phyloP scores from a whole-genome alignment of 64 coral and sea anemone genomes.

The Platygyra sinensis region DNA sequence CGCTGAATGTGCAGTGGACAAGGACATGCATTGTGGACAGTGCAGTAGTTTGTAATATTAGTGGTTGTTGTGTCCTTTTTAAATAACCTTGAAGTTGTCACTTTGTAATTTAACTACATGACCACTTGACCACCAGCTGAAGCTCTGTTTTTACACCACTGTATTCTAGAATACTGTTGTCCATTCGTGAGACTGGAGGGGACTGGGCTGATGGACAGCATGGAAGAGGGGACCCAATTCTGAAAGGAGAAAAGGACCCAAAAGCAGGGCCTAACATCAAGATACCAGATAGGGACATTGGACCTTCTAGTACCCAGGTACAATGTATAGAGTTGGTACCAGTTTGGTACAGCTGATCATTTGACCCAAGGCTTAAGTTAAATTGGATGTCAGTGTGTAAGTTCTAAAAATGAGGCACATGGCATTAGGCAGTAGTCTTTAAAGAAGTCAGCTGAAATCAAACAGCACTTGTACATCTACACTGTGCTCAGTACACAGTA shows the following conservation, averaged over 20 bases:
- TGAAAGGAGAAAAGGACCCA: constrained; percentile 95
- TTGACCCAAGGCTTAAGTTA: too few relatives aligned
- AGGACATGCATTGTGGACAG: too few relatives aligned
- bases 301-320: constrained; percentile 99
- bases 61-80: too few relatives aligned
- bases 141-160: not conserved
- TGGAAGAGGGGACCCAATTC: constrained; percentile 78
- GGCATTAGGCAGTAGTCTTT: too few relatives aligned
- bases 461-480: too few relatives aligned
- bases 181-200: constrained; percentile 94
- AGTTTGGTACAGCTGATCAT: not conserved
- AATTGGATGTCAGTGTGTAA: too few relatives aligned
- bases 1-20: too few relatives aligned
- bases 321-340: not conserved
- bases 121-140: not conserved
- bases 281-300: constrained; percentile 81
- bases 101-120: not conserved
- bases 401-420: too few relatives aligned
- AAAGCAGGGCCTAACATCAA: constrained; percentile 78
- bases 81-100: too few relatives aligned
- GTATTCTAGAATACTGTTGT: constrained; percentile 83
- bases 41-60: too few relatives aligned
- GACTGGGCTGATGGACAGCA: constrained; percentile 78
- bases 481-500: too few relatives aligned
- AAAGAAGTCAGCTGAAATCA: too few relatives aligned